Conservation (phyloP, 2,888 invertebrate species). For the Torymus aiolomorphi region DNA sequence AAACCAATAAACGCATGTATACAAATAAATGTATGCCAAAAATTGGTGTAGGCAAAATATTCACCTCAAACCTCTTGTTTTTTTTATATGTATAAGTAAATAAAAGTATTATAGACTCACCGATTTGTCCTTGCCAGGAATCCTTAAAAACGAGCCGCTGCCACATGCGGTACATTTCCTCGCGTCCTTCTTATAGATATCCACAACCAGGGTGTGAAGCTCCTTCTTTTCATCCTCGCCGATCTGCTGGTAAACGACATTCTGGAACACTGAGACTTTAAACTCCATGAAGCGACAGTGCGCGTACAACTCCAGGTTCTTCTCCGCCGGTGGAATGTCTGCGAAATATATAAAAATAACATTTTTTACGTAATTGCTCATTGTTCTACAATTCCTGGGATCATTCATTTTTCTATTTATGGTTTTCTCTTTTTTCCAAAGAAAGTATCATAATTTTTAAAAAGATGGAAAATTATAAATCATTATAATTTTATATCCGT, state of each 20-base stretch:
- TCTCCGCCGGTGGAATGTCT: slow-evolving; percentile 31
- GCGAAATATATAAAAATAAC: neutral
- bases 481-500: too few species aligned
- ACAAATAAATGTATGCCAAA: too few species aligned
- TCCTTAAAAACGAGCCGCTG: slow-evolving; percentile 61
- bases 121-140: slow-evolving; percentile 53
- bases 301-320: slow-evolving; percentile 77
- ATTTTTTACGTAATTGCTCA: too few species aligned
- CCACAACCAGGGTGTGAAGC: slow-evolving; percentile 78
- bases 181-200: slow-evolving; percentile 77
- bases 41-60: too few species aligned
- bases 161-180: slow-evolving; percentile 78
- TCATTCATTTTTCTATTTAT: too few species aligned
- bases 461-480: too few species aligned
- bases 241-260: slow-evolving; percentile 78
- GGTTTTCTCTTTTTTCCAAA: too few species aligned
- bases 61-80: too few species aligned
- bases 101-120: neutral
- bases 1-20: too few species aligned
- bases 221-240: slow-evolving; percentile 78
- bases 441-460: too few species aligned
- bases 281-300: slow-evolving; percentile 80
- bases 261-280: slow-evolving; percentile 77
- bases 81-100: too few species aligned
- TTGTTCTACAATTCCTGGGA: too few species aligned